A percentile compares a stretch with the other conserved stretches of the same genome.
Evolutionary conservation across 1,140 invertebrate species (phyloP).

Genomic region (Sminthurides bifidus): DNA sequence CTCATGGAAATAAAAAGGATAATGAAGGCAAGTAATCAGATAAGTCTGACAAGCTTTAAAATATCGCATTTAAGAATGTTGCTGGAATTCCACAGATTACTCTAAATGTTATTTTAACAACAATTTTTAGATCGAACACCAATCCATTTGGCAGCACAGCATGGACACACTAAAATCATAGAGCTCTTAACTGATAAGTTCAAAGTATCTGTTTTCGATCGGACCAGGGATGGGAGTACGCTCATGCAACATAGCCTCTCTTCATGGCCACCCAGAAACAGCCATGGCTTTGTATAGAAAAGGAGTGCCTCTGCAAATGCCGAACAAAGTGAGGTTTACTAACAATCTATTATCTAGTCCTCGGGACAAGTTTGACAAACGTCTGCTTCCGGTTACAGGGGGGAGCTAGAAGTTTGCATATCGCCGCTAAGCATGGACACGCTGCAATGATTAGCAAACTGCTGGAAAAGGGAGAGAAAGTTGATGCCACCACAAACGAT

Average conservation of each 20-base stretch:
- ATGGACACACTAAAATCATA: slow-evolving; percentile 87
- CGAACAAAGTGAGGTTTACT: slow-evolving; percentile 67
- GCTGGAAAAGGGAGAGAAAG: slow-evolving; percentile 87
- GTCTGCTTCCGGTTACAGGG: too few species aligned
- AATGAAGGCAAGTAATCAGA: slow-evolving; percentile 53
- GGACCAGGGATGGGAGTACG: slow-evolving; percentile 94
- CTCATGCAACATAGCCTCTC: slow-evolving; percentile 94
- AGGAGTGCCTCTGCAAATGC: slow-evolving; percentile 98
- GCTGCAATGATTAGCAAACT: slow-evolving; percentile 94
- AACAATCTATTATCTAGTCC: too few species aligned
- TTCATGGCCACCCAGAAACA: slow-evolving; percentile 93
- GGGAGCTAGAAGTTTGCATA: slow-evolving; percentile 82
- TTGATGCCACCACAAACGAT: slow-evolving; percentile 88
- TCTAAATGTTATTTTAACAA: background rate
- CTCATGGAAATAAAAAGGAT: slow-evolving; percentile 83
- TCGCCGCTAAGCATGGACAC: slow-evolving; percentile 82
- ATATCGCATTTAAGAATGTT: too few species aligned
- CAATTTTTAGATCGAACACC: slow-evolving; percentile 24
- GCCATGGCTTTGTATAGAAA: slow-evolving; percentile 98
- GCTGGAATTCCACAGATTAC: background rate
- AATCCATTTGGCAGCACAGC: slow-evolving; percentile 84
- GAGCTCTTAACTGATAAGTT: slow-evolving; percentile 96
- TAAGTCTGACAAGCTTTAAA: too few species aligned
- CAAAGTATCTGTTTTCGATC: slow-evolving; percentile 83
- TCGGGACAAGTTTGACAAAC: too few species aligned